Conservation (phyloP, 2,113 vertebrate genomes). For the Phasianus colchicus region DNA sequence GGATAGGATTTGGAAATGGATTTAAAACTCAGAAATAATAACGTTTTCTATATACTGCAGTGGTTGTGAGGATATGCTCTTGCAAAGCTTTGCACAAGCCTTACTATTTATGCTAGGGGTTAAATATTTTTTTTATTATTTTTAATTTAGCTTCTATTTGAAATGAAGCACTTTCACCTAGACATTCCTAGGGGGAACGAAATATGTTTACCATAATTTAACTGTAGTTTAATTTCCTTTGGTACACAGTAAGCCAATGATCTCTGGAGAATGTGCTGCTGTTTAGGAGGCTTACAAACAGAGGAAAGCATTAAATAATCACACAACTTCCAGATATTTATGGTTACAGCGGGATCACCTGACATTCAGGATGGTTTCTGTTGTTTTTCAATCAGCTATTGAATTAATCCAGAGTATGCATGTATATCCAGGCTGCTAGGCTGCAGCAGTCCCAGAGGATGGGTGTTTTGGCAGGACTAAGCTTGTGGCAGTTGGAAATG, state of each 20-base stretch:
- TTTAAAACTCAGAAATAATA: neutral
- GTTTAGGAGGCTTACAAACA: constrained; percentile 35
- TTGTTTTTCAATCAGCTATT: neutral
- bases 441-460: neutral
- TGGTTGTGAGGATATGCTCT: neutral
- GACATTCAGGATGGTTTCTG: neutral
- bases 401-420: neutral
- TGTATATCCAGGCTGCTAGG: neutral
- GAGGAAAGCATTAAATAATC: constrained; percentile 46
- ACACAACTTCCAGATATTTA: constrained; percentile 28
- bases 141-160: constrained; percentile 27
- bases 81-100: neutral
- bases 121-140: constrained; percentile 26
- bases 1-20: neutral
- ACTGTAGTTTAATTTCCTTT: constrained; percentile 48
- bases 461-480: neutral
- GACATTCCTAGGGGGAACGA: neutral
- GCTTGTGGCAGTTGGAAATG: neutral
- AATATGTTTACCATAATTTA: constrained; percentile 54
- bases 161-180: constrained; percentile 30
- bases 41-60: neutral
- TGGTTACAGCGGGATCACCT: neutral
- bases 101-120: neutral
- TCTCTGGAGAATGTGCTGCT: constrained; percentile 41
- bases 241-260: constrained; percentile 12